Conservation (phyloP, 2,113 vertebrate species). For the Pseudorasbora parva region DNA sequence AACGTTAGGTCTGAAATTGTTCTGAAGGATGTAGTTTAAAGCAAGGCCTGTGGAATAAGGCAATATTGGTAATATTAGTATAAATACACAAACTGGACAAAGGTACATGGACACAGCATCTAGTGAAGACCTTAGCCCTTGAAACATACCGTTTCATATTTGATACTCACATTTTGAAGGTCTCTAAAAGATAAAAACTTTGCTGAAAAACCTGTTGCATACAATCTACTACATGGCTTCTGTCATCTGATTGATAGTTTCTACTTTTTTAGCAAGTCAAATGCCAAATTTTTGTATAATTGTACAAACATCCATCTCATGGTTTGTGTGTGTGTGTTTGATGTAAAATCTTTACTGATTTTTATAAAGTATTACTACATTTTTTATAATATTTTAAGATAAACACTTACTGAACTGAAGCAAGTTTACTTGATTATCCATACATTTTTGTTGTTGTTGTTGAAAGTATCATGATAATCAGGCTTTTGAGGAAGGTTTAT, state of each 20-base stretch:
- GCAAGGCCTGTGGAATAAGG: slow-evolving; percentile 82
- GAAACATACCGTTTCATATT: neutral
- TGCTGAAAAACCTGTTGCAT: neutral
- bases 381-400: neutral
- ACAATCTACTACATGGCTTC: too few relatives aligned
- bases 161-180: neutral
- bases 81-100: neutral
- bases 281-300: neutral
- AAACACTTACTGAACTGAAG: neutral
- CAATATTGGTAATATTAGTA: neutral
- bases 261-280: neutral
- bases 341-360: neutral
- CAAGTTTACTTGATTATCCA: neutral
- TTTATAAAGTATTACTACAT: neutral
- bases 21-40: slow-evolving; percentile 91
- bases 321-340: neutral
- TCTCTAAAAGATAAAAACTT: neutral
- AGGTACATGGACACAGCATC: too few relatives aligned
- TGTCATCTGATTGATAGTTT: neutral
- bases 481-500: neutral
- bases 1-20: slow-evolving; percentile 87
- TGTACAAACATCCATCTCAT: neutral
- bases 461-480: neutral
- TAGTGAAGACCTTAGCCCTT: neutral
- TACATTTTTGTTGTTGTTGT: neutral